These are phyloP conservation scores for Cyphomyrus plagiostoma DNA, from an alignment of 2,113 vertebrate genomes.

Conservation along the genomic window DNA sequence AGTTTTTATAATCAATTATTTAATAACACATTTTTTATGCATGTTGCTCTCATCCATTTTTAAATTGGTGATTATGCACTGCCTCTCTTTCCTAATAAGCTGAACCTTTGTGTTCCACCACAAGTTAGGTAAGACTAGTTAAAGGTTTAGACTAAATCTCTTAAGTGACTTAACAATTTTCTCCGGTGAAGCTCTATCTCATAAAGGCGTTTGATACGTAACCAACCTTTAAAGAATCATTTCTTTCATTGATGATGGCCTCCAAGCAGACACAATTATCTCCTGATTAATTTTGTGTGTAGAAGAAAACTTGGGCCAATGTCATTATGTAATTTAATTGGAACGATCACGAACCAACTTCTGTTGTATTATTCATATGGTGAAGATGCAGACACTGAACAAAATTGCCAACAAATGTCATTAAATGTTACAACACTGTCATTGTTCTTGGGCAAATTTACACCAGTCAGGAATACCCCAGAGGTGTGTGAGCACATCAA, in stretches of 20 bases:
- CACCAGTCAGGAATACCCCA: background rate
- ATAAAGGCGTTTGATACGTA: background rate
- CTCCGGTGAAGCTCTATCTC: background rate
- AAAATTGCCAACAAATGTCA: background rate
- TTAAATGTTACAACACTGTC: background rate
- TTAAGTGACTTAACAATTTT: background rate
- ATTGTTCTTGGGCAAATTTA: background rate
- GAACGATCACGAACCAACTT: background rate
- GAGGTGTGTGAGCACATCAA: background rate
- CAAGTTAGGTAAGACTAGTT: slow-evolving; percentile 9
- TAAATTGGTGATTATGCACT: slow-evolving; percentile 43
- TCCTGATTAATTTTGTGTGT: background rate
- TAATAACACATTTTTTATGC: slow-evolving; percentile 39
- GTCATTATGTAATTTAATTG: slow-evolving; percentile 10
- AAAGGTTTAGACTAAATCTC: background rate
- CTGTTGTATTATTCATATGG: background rate
- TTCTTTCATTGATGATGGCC: background rate
- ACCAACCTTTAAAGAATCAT: background rate
- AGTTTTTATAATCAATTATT: slow-evolving; percentile 49
- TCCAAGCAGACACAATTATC: background rate
- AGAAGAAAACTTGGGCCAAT: background rate
- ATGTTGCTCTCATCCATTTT: slow-evolving; percentile 54
- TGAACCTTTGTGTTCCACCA: background rate
- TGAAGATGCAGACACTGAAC: background rate
- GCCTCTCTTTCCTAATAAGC: slow-evolving; percentile 14